phyloP scores from a whole-genome alignment of 2,888 invertebrate species.

The Nysson spinosus region DNA sequence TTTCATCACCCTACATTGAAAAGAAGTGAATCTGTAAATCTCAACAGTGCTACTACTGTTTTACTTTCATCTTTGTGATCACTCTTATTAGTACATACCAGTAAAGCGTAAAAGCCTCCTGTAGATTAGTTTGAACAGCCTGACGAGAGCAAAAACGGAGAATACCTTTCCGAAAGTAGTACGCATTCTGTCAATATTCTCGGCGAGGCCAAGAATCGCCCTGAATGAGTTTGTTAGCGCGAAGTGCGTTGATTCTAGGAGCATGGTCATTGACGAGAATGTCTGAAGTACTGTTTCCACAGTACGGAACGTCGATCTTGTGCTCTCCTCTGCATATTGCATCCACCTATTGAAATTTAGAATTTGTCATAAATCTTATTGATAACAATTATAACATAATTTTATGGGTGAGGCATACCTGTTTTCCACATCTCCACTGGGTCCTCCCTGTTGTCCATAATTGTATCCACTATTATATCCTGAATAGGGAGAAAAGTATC shows the following conservation, averaged over 20 bases:
- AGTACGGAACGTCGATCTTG: slow-evolving; percentile 95
- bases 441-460: slow-evolving; percentile 60
- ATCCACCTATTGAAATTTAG: background rate
- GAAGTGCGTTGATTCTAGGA: slow-evolving; percentile 97
- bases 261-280: slow-evolving; percentile 95
- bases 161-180: slow-evolving; percentile 91
- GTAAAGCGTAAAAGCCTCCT: slow-evolving; percentile 85
- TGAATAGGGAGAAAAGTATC: too few relatives aligned
- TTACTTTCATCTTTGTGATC: too few relatives aligned
- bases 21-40: too few relatives aligned
- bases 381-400: background rate
- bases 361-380: background rate
- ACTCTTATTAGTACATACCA: too few relatives aligned
- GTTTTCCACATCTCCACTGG: slow-evolving; percentile 81
- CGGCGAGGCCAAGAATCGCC: slow-evolving; percentile 96
- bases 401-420: slow-evolving; percentile 79
- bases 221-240: slow-evolving; percentile 97
- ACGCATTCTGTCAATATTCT: slow-evolving; percentile 92
- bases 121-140: slow-evolving; percentile 89
- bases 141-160: slow-evolving; percentile 90
- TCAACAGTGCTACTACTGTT: too few relatives aligned
- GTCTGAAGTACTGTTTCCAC: slow-evolving; percentile 95
- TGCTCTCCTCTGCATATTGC: slow-evolving; percentile 86
- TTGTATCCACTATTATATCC: slow-evolving; percentile 51
- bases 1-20: too few relatives aligned